Conservation (phyloP, 2,113 vertebrate genomes). For the Gobio gobio region DNA sequence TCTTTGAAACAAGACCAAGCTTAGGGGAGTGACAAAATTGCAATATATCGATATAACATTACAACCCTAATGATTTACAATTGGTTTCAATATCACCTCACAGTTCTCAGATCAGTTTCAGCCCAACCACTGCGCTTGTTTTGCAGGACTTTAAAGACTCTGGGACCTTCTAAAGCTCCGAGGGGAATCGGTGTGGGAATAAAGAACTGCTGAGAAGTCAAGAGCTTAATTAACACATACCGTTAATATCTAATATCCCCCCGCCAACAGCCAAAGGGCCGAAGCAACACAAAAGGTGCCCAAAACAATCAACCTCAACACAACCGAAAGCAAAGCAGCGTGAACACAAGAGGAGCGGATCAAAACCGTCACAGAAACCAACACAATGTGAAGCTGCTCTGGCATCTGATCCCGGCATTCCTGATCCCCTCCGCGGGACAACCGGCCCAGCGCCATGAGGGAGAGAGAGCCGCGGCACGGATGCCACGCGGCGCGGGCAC, state of each 20-base stretch:
- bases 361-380: not conserved
- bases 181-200: conserved; percentile 60
- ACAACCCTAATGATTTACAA: not conserved
- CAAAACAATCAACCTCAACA: conserved; percentile 13
- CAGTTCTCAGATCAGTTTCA: conserved; percentile 4
- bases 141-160: conserved; percentile 44
- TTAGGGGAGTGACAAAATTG: too few species aligned
- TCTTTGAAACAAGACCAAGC: too few species aligned
- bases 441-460: conserved; percentile 57
- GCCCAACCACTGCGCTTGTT: conserved; percentile 44
- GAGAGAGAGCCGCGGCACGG: conserved; percentile 49
- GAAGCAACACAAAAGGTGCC: conserved; percentile 33
- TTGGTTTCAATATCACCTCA: not conserved
- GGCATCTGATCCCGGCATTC: conserved; percentile 54
- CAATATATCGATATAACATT: too few species aligned
- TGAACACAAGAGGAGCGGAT: not conserved
- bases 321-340: not conserved
- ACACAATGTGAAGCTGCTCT: conserved; percentile 31
- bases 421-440: conserved; percentile 62
- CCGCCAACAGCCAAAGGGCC: conserved; percentile 15
- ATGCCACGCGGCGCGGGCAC: conserved; percentile 36
- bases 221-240: conserved; percentile 69
- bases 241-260: conserved; percentile 41
- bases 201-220: conserved; percentile 59
- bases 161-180: conserved; percentile 42